Evolutionary conservation across 2,888 invertebrate species (phyloP), one percentile per base, ranked within the genome.

Genomic region (Rhingia campestris): DNA sequence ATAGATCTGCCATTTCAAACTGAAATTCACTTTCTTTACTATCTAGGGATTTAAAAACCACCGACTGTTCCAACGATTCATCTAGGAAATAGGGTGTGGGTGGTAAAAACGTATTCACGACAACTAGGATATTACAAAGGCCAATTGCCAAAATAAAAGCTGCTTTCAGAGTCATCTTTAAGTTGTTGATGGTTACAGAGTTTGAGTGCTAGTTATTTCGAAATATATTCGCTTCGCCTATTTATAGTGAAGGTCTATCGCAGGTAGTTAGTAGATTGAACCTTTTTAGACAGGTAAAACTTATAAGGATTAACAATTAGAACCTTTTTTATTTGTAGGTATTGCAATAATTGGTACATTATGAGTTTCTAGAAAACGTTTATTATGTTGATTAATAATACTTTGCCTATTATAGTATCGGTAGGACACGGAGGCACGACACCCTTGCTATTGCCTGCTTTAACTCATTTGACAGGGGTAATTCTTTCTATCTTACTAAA

Each of bases 1-100:
- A 92, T 67, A 98, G 92, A 89, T 96, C 95, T 88, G 97, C 91
- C 89, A 98, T 96, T 92, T 98, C 90, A 22, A 90, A 75, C 75
- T 89, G 56, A 47, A 79, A 58, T 69, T 79, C 79, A 51, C 51
- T 73, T 43, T 73, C 58, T 0, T 63, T 63, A 22, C 10, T 73
- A 7, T 82, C 77, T 33, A 77, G 41, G 0, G 82, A 59, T 14
- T 73, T 51, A 14, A 59, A 59, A 32, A 69, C 67, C 1, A 82
- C 53, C 1, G 82, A 79, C 12, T 82, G 82, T 14, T 79, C 58
- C 32, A 74, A 22, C 5, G 51, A 63, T 14, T 82, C 79, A 41
- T 82, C 82, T 2, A 82, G 14, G 4, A 73, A 73, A 33, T 82
- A 73, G 6, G 58, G 53, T 12, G 7, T 47, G 7, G 30, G n/a